Conservation (phyloP, 2,113 vertebrate genomes). For the Xyliphius kryptos region DNA sequence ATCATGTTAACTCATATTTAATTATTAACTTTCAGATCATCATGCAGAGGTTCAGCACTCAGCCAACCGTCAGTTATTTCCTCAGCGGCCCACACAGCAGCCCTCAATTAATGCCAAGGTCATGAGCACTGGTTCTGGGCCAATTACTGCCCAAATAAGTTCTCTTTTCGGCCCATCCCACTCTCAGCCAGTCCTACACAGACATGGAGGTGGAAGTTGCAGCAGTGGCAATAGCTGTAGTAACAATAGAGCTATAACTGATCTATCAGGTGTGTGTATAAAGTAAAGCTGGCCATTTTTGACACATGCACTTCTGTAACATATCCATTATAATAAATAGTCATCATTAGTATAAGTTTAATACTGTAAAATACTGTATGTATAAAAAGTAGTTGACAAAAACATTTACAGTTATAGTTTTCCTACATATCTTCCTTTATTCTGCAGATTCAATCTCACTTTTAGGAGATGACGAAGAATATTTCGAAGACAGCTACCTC, state of each 20-base stretch:
- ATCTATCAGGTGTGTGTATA: conserved; percentile 57
- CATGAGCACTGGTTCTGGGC: conserved; percentile 47
- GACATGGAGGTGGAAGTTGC: conserved; percentile 44
- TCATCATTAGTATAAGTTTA: no score
- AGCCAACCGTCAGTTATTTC: conserved; percentile 55
- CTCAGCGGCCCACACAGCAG: conserved; percentile 54
- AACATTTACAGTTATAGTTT: no score
- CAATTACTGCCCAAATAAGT: conserved; percentile 57
- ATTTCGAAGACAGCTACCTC: conserved; percentile 60
- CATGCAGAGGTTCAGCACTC: conserved; percentile 57
- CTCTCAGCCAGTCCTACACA: conserved; percentile 57
- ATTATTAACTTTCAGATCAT: conserved; percentile 53
- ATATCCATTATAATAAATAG: no score
- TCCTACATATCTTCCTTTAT: no score
- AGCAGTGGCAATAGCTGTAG: conserved; percentile 46
- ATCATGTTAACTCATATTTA: no score
- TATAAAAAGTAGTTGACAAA: no score
- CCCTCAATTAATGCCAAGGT: conserved; percentile 53
- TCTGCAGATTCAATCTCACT: conserved; percentile 59
- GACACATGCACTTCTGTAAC: no score
- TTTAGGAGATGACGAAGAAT: conserved; percentile 62
- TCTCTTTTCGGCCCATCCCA: conserved; percentile 55
- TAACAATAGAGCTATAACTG: conserved; percentile 52
- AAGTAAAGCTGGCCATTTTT: no score
- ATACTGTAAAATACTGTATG: no score